These are phyloP conservation scores for Falco punctatus DNA, from an alignment of 2,113 vertebrate genomes.

Conservation along the genomic window DNA sequence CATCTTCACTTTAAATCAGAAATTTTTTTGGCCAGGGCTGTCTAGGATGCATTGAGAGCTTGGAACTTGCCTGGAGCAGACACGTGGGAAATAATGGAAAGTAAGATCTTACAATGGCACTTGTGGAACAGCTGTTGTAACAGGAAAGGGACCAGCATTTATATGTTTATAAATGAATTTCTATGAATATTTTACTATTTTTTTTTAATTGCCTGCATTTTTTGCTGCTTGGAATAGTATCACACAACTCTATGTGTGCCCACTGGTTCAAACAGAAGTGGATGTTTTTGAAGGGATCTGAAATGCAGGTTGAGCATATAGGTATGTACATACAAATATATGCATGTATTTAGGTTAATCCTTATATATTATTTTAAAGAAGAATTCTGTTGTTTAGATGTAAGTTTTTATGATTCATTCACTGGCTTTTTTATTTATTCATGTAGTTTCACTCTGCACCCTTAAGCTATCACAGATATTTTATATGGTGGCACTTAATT, in stretches of 20 bases:
- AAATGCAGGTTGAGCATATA: neutral
- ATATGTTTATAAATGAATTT: neutral
- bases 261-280: neutral
- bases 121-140: neutral
- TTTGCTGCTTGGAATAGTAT: neutral
- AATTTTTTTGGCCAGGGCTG: neutral
- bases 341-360: neutral
- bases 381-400: neutral
- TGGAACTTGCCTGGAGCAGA: neutral
- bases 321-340: neutral
- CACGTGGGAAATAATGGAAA: neutral
- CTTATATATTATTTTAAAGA: neutral
- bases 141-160: neutral
- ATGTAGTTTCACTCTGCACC: neutral
- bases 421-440: neutral
- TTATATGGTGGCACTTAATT: slow-evolving; percentile 22
- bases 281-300: neutral
- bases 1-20: neutral
- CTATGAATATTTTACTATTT: neutral
- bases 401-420: slow-evolving; percentile 13
- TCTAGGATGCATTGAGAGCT: neutral
- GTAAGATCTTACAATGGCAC: neutral
- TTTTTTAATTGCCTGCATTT: neutral
- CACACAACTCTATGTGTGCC: neutral
- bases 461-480: slow-evolving; percentile 34